Base-by-base conservation (phyloP, 2,888 invertebrate species). In the Pyrocoelia pectoralis region DNA sequence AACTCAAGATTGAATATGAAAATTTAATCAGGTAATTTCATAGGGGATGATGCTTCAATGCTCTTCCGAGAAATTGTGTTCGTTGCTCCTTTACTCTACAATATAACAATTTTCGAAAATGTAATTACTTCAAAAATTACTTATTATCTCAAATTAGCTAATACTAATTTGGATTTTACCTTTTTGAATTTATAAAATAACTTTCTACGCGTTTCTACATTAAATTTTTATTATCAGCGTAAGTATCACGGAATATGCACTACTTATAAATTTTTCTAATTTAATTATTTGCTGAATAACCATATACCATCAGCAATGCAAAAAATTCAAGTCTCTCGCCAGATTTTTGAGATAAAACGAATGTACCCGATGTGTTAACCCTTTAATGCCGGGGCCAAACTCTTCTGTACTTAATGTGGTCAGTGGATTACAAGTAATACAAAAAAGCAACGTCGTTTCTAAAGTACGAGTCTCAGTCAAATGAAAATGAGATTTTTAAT, bases 1-100 rank as follows among this genome's bases (percentile, higher is more conserved):
- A 86, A 85, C 84, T 85, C 87, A 87, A 88, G 88, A 89, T 89
- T 89, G 89, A 89, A 89, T 89, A 89, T 89, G 88, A 89, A 89
- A 89, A 86, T 88, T 89, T 89, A 89, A 89, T 89, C 85, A 84
- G 84, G 85, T 86, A 86, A 87, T 87, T 87, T 87, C 85, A 86
- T 86, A 85, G 85, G 85, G 85, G 84, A 82, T 81, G 79, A 80
- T 79, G 80, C 76, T 72, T 74, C 75, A 74, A 74, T 78, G 76
- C 79, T 73, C 72, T 72, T 72, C 72, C 73, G 72, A 73, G 76
- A 76, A 77, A 79, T 76, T 76, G 74, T 75, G 73, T 73, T 73
- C 73, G 68, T 59, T 68, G 70, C 68, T 70, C 65, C 70, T 68
- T 68, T 68, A 33, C 64, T 54, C 43, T 56, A 58, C 53, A 50